phyloP scores from a whole-genome alignment of 2,113 vertebrate genomes.

The Scomber scombrus region DNA sequence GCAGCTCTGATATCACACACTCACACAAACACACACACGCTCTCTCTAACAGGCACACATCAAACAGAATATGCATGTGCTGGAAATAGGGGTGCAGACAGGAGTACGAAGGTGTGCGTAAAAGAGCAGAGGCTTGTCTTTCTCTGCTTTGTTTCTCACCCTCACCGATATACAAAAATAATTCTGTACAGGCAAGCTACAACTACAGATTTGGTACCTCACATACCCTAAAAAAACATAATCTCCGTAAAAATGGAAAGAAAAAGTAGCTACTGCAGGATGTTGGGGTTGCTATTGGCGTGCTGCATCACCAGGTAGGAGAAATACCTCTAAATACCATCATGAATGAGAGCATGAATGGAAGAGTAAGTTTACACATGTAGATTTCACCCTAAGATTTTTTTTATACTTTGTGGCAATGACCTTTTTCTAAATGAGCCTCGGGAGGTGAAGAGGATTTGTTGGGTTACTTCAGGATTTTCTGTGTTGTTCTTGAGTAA shows the following conservation, averaged over 20 bases:
- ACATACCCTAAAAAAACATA: conserved; percentile 32
- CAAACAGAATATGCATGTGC: conserved; percentile 61
- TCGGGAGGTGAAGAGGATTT: conserved; percentile 13
- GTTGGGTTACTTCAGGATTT: conserved; percentile 5
- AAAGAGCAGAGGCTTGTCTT: conserved; percentile 36
- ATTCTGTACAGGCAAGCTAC: conserved; percentile 39
- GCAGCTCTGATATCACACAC: conserved; percentile 25
- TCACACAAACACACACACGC: neutral
- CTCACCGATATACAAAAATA: conserved; percentile 61
- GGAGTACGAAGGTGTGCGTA: conserved; percentile 27
- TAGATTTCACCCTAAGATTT: conserved; percentile 9
- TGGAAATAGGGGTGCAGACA: conserved; percentile 56
- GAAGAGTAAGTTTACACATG: conserved; percentile 17
- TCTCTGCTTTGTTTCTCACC: conserved; percentile 43
- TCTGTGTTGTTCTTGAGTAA: conserved; percentile 23
- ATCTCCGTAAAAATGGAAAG: conserved; percentile 4
- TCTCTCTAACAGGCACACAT: conserved; percentile 24
- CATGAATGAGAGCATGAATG: conserved; percentile 7
- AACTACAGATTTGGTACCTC: conserved; percentile 20
- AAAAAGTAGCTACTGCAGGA: conserved; percentile 14
- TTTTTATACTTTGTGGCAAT: conserved; percentile 5
- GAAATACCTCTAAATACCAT: neutral
- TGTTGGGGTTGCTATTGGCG: conserved; percentile 8
- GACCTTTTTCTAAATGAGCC: neutral
- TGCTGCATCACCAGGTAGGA: neutral